Base-by-base conservation (phyloP, 2,797 vertebrate genomes). In the Champsocephalus esox region DNA sequence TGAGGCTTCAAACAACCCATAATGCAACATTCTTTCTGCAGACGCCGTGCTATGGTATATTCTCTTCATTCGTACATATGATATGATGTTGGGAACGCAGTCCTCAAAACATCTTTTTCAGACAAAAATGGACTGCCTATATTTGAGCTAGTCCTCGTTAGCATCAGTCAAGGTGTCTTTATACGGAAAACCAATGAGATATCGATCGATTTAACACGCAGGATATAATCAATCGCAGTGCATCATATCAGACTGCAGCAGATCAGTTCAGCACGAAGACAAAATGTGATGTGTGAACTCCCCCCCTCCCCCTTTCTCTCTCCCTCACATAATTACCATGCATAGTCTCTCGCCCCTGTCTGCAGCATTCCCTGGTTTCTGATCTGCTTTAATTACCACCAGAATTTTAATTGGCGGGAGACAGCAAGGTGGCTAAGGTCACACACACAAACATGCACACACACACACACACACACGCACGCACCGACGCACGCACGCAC, bases 371-470 rank as follows among this genome's bases (percentile, higher is more conserved):
- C 90, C 90, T 92, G 73, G 87, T 93, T 94, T 92, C 92, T 92
- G 90, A 92, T 93, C 88, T 88, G 88, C 88, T 91, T 94, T 94
- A 94, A 94, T 94, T 95, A 94, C 92, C 88, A 89, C 82, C 81
- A 83, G 92, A 94, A 92, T 94, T 94, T 94, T 94, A 94, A 94
- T 94, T 94, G 92, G 89, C 79, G 74, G 84, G 90, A 94, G 92
- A 90, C 87, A 82, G 81, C 77, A 84, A 93, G 91, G 92, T 92
- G 93, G 90, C 86, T 74, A 86, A 94, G 94, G 94, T 93, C 93
- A 90, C 85, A 81, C 79, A 48, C 72, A 60, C 68, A 61, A 78
- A 56, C 60, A 9, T 73, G 41, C 54, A 66, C 60, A 49, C 21
- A 55, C n/a, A 21, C 50, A 21, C 50, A 51, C 54, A 55, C 46